Base-by-base conservation (phyloP, 92 coral and sea anemone genomes). In the Umimayanthus kanabou region DNA sequence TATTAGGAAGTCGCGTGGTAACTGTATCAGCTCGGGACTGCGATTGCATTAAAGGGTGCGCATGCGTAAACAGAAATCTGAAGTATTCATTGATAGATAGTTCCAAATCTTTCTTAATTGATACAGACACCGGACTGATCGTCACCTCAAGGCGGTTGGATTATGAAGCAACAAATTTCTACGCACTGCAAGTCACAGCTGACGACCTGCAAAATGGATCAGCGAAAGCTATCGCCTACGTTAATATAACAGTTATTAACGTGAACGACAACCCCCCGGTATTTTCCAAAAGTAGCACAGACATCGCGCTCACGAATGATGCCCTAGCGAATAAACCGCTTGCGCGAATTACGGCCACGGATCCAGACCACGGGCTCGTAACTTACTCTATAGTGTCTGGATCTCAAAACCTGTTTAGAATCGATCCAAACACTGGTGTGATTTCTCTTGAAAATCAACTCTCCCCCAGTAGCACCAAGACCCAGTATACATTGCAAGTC, bases 1-100 rank as follows among this genome's bases (percentile, higher is more conserved):
- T 89, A 3, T 49, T 86, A 14, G 98, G 99, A 58, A 92, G 89
- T 64, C 76, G 90, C 2, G 93, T 96, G n/a, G 53, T 92, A 47
- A 88, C 89, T n/a, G 97, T 95, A 5, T n/a, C 89, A 22, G 99
- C 98, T 33, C 91, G 85, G n/a, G 99, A 96, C 85, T 93, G 98
- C 65, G 99, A 96, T 71, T 96, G 99, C 61, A 87, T 90, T 25
- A 76, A 58, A 30, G 92, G 90, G 40, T 93, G 99, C 80, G 80
- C 79, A 37, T 96, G 99, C 43, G 43, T 90, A 0, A 77, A 87
- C n/a, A 93, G 90, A 9, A 92, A 95, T 89, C 80, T 96, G 22
- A 84, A 58, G 72, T 96, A 92, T 72, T 67, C 92, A 13, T 89
- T 96, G 37, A 14, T 64, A 25, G 85, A 91, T 76, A 88, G 90